Percentiles rank a stretch among this genome's conserved stretches.
Conservation (phyloP, 2,797 vertebrate species). For the Pachyuromys duprasi region DNA sequence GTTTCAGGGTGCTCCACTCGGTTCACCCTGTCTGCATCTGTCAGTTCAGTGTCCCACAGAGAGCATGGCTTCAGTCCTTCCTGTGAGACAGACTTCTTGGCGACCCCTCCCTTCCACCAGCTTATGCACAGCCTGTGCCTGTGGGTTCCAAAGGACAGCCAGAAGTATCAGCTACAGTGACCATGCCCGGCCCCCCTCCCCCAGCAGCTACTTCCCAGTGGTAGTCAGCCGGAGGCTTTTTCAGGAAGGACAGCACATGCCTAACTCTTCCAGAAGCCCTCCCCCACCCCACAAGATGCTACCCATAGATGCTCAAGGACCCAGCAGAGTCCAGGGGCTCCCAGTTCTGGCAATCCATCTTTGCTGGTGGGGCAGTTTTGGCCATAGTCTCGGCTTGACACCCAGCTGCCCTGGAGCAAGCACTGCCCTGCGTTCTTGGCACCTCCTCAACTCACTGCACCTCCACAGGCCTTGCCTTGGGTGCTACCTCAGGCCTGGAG, state of each 20-base stretch:
- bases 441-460: too few relatives aligned
- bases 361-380: neutral
- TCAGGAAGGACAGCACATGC: neutral
- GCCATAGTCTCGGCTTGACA: neutral
- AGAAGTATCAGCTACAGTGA: neutral
- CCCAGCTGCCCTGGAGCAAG: neutral
- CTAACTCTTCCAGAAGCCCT: neutral
- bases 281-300: too few relatives aligned
- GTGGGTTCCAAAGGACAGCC: neutral
- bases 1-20: neutral
- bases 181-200: neutral
- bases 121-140: neutral
- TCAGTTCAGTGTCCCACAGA: neutral
- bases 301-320: neutral
- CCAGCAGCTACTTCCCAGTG: too few relatives aligned
- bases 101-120: neutral
- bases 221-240: too few relatives aligned
- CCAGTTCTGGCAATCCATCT: too few relatives aligned
- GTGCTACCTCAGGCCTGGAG: neutral
- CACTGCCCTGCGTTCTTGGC: neutral
- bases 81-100: neutral
- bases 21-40: neutral
- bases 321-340: neutral
- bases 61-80: neutral
- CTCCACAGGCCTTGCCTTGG: neutral